phyloP scores from a whole-genome alignment of 2,113 vertebrate species.

The Aepyceros melampus region DNA sequence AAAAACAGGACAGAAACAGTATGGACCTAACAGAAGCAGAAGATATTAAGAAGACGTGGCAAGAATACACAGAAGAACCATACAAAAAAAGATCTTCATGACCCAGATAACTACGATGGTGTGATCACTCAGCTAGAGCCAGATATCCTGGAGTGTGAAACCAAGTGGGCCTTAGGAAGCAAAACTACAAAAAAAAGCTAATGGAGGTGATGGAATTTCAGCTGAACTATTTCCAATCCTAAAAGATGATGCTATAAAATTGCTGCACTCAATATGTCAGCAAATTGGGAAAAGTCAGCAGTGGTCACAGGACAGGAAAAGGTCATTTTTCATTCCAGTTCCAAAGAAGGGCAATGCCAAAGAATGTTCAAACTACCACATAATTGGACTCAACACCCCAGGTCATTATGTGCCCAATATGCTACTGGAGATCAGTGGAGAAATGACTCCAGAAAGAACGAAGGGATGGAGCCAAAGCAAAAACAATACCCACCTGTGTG shows the following conservation, averaged over 20 bases:
- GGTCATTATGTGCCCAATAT: no score
- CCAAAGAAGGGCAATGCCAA: background rate
- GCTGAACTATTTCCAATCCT: background rate
- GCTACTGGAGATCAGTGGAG: no score
- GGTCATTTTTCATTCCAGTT: background rate
- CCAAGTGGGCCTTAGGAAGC: background rate
- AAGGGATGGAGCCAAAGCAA: no score
- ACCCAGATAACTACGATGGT: background rate
- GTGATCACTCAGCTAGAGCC: background rate
- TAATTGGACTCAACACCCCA: background rate
- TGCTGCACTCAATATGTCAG: background rate
- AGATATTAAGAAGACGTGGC: background rate
- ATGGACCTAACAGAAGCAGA: background rate
- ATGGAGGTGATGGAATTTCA: background rate
- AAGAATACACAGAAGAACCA: background rate
- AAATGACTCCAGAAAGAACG: no score
- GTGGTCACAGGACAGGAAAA: background rate
- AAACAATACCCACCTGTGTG: no score
- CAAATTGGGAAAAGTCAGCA: background rate
- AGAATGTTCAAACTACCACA: background rate
- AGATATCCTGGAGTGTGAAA: accelerated
- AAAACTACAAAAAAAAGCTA: background rate
- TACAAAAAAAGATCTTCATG: background rate
- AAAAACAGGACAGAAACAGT: background rate
- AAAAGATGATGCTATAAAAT: background rate